Conservation (phyloP, 2,113 vertebrate genomes). For the Tor tambroides region DNA sequence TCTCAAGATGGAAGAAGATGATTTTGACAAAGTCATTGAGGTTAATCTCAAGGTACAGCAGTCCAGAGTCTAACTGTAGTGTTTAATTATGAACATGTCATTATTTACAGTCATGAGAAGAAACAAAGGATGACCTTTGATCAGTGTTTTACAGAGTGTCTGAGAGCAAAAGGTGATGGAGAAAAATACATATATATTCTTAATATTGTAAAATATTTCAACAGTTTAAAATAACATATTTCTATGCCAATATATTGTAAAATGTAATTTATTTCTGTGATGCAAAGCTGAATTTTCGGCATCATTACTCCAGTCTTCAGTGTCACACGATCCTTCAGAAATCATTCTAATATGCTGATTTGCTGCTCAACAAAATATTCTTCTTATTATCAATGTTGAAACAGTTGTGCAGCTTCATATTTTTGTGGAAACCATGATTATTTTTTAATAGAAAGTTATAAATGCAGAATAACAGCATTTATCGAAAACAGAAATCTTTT, state of each 20-base stretch:
- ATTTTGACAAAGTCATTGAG: slow-evolving; percentile 81
- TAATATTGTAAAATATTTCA: too few relatives aligned
- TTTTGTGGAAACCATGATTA: not conserved
- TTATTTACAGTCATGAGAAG: not conserved
- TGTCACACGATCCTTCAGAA: too few relatives aligned
- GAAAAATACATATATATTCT: not conserved
- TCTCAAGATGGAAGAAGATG: slow-evolving; percentile 79
- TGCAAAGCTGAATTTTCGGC: too few relatives aligned
- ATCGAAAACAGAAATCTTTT: too few relatives aligned
- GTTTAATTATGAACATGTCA: not conserved
- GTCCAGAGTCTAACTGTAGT: not conserved
- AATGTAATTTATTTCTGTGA: too few relatives aligned
- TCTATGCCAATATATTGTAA: too few relatives aligned
- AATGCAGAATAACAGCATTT: too few relatives aligned
- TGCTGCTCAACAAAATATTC: not conserved
- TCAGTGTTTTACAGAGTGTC: too few relatives aligned
- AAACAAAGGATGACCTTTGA: not conserved
- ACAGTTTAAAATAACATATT: too few relatives aligned
- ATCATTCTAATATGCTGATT: not conserved
- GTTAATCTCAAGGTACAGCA: slow-evolving; percentile 85
- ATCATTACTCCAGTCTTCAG: not conserved
- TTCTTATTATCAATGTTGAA: not conserved
- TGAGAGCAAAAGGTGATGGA: not conserved
- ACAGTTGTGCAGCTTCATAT: not conserved
- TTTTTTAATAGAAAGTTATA: too few relatives aligned